phyloP scores from a whole-genome alignment of 2,888 invertebrate species.

The Campaea margaritaria region DNA sequence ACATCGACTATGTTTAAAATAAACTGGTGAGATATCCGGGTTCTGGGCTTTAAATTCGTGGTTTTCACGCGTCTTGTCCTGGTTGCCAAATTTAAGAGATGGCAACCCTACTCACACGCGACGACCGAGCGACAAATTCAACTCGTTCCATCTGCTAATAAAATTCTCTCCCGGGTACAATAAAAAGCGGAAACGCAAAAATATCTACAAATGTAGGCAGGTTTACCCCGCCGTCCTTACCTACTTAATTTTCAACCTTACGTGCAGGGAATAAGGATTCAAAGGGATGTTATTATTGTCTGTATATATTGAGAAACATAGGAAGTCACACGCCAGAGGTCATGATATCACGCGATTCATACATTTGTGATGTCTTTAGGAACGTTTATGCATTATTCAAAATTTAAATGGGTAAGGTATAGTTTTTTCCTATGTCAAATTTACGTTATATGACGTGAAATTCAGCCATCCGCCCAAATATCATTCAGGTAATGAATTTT shows the following conservation, averaged over 20 bases:
- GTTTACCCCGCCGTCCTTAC: neutral
- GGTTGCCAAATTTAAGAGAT: no score
- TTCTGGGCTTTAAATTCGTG: no score
- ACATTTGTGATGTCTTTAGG: neutral
- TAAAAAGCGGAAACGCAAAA: slow-evolving; percentile 19
- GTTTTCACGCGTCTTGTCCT: no score
- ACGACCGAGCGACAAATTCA: slow-evolving; percentile 17
- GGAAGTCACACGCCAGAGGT: neutral
- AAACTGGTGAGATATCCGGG: no score
- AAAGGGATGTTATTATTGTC: neutral
- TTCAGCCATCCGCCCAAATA: no score
- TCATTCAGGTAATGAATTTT: no score
- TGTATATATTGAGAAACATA: neutral
- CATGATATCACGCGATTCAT: neutral
- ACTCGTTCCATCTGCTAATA: slow-evolving; percentile 26
- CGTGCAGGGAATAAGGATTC: neutral
- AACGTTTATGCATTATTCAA: neutral
- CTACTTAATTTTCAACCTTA: slow-evolving; percentile 13
- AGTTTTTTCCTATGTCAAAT: no score
- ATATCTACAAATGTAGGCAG: slow-evolving; percentile 3
- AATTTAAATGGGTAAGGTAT: no score
- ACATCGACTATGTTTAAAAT: no score
- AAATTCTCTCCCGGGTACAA: slow-evolving; percentile 27
- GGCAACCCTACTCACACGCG: slow-evolving; percentile 8
- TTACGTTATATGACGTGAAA: no score